Base-by-base conservation (phyloP, 37 sponge, comb jelly and placozoan species). In the Theonella swinhoei region DNA sequence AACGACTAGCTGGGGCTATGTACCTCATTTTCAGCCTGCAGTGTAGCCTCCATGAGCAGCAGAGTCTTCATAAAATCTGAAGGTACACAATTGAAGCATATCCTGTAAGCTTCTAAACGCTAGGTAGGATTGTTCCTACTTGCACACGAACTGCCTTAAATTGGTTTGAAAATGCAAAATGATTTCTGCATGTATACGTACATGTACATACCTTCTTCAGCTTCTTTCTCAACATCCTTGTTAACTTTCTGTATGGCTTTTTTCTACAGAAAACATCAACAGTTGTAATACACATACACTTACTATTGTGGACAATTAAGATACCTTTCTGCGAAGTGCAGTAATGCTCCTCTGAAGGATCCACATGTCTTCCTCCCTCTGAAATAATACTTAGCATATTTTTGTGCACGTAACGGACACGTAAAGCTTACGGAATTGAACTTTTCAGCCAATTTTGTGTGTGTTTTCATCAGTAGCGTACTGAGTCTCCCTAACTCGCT, bases 311-410 rank as follows among this genome's bases (percentile, higher is more conserved):
- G n/a, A n/a, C n/a, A n/a, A n/a, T n/a, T n/a, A n/a, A n/a, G n/a
- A 0, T 37, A 93, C 94, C 87, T 83, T 86, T 83, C 94, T 86
- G 22, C 90, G 70, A 7, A 93, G 80, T 33, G 80, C 62, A 37
- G 94, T 93, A 40, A 93, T 89, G 29, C 75, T 61, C 59, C 94
- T 77, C 63, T 89, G 90, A 28, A 93, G 60, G 32, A 86, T 90
- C 94, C 94, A 93, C 4, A 83, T 63, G 68, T 82, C 36, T 5
- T 83, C 84, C 35, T 85, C 69, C 40, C 79, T 78, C 78, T 77
- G 69, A 20, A 67, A 67, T 17, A 67, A 17, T 33, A 14, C 38
- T 34, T 72, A n/a, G n/a, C n/a, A n/a, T n/a, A n/a, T n/a, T n/a
- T n/a, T n/a, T n/a, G n/a, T n/a, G n/a, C n/a, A n/a, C n/a, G n/a